These are phyloP conservation scores for Pogonocichla stellata DNA, from an alignment of 2,113 vertebrate species.

Conservation along the genomic window DNA sequence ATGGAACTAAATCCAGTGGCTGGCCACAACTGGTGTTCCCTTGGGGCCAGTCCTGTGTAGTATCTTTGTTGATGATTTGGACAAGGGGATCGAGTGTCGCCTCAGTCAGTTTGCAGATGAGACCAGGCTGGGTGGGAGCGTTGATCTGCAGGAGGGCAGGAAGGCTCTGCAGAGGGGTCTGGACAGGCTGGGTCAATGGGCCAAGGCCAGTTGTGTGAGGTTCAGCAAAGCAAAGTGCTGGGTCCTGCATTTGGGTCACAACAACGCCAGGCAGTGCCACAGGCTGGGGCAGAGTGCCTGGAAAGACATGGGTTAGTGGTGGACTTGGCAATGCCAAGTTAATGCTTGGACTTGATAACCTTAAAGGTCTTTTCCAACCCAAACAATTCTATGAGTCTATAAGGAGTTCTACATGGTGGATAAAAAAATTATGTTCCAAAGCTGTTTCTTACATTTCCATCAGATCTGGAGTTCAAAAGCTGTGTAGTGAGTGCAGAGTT, in stretches of 20 bases:
- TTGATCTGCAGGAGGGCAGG: not conserved
- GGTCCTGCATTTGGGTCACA: not conserved
- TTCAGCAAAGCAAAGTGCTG: rapidly evolving
- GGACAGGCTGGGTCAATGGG: not conserved
- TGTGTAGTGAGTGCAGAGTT: not conserved
- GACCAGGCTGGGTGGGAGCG: not conserved
- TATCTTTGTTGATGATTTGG: not conserved
- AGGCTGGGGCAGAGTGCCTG: not conserved
- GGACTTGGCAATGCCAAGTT: not conserved
- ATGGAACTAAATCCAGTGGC: rapidly evolving
- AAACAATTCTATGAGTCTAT: not conserved
- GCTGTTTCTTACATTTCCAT: not conserved
- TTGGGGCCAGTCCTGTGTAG: not conserved
- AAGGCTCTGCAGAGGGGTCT: not conserved
- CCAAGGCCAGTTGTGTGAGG: rapidly evolving
- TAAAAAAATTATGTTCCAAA: not conserved
- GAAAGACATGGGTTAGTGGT: not conserved
- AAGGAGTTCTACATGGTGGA: not conserved
- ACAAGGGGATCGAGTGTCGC: not conserved
- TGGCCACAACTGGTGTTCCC: not conserved
- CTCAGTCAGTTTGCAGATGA: not conserved
- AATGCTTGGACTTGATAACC: not conserved
- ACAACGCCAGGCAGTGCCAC: not conserved
- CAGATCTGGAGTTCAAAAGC: not conserved
- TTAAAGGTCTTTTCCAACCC: not conserved